Conservation (phyloP, 2,797 vertebrate genomes). For the Spondyliosoma cantharus region DNA sequence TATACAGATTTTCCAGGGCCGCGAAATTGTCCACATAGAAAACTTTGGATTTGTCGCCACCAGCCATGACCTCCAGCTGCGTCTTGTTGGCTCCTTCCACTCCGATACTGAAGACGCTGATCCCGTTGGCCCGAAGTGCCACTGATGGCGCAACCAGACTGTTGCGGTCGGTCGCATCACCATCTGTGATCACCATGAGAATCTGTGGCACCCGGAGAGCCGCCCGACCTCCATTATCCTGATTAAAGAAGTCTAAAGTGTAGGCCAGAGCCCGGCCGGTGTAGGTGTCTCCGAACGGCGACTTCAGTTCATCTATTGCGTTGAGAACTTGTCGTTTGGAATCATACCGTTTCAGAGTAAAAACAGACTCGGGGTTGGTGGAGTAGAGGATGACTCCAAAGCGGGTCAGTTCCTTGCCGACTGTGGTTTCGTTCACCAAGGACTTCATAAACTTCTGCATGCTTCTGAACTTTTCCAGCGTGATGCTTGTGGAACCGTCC, state of each 20-base stretch:
- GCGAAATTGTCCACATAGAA: constrained; percentile 81
- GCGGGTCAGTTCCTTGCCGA: constrained; percentile 79
- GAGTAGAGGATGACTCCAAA: constrained; percentile 84
- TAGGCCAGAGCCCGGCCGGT: constrained; percentile 82
- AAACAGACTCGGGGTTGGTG: constrained; percentile 48
- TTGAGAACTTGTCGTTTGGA: constrained; percentile 70
- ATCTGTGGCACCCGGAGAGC: constrained; percentile 76
- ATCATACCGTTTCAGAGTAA: constrained; percentile 72
- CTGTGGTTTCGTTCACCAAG: constrained; percentile 81
- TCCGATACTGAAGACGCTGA: constrained; percentile 84
- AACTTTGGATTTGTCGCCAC: constrained; percentile 64
- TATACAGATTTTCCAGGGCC: constrained; percentile 77
- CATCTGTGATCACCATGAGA: constrained; percentile 87
- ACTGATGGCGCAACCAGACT: constrained; percentile 53
- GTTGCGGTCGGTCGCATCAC: constrained; percentile 72
- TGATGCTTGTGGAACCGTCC: constrained; percentile 81
- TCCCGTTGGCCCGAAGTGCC: constrained; percentile 60
- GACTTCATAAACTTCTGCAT: constrained; percentile 85
- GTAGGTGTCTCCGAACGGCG: constrained; percentile 65
- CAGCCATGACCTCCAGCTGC: constrained; percentile 81
- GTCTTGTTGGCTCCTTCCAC: constrained; percentile 69
- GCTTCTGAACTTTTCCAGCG: constrained; percentile 66
- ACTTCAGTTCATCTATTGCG: constrained; percentile 71
- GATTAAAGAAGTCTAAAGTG: constrained; percentile 74
- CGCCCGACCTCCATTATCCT: constrained; percentile 74